Evolutionary conservation across 2,113 vertebrate species (phyloP).

Genomic region (Macaca mulatta): DNA sequence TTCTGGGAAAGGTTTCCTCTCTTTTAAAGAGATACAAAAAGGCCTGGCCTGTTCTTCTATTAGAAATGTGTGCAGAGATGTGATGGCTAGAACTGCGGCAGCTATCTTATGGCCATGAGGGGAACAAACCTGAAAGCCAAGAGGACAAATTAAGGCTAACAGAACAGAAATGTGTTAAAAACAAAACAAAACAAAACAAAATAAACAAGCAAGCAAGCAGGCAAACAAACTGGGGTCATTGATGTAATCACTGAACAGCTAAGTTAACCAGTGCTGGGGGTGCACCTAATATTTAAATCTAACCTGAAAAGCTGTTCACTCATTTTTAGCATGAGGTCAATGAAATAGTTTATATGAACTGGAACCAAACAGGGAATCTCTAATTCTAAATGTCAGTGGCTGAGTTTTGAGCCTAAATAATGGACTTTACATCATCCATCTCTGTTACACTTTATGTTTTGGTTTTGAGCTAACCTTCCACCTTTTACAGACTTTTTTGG

Average conservation of each 20-base stretch:
- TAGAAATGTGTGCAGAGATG: neutral
- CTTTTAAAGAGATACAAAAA: neutral
- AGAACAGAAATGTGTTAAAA: neutral
- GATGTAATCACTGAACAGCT: neutral
- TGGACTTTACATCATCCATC: neutral
- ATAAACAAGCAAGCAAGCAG: neutral
- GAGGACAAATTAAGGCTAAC: neutral
- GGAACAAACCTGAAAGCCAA: neutral
- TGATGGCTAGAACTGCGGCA: neutral
- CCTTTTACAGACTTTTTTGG: neutral
- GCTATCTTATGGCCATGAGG: neutral
- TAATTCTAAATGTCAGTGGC: neutral
- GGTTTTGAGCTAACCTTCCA: neutral
- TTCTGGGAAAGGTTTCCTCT: neutral
- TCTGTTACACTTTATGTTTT: conserved; percentile 1
- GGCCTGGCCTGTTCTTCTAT: neutral
- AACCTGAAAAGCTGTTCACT: neutral
- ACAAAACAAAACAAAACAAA: neutral
- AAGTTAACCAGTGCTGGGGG: neutral
- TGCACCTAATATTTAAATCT: neutral
- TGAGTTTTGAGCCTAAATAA: neutral
- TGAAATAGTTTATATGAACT: neutral
- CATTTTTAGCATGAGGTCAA: neutral
- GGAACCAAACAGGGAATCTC: neutral
- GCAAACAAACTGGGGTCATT: neutral